Conservation (phyloP, 2,797 vertebrate species). For the Neopelma chrysocephalum region DNA sequence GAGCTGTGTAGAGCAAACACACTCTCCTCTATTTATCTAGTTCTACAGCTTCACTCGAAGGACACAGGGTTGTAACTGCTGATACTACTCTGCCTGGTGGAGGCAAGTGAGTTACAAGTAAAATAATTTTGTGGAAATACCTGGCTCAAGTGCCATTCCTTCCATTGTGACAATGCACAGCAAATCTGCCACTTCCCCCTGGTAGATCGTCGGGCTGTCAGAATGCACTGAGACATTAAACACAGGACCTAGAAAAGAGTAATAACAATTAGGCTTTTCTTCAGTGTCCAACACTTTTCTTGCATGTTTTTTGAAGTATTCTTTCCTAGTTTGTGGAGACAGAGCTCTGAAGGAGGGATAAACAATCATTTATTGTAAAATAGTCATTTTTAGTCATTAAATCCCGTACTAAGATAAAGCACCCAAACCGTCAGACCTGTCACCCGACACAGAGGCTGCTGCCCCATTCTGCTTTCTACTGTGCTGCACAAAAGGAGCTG, state of each 20-base stretch:
- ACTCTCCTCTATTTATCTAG: not conserved
- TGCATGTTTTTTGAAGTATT: not conserved
- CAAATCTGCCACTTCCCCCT: constrained; percentile 88
- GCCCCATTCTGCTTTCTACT: not conserved
- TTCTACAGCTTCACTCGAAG: not conserved
- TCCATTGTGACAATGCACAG: constrained; percentile 84
- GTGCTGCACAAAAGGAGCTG: not conserved
- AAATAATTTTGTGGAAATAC: constrained; percentile 65
- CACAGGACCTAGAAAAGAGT: constrained; percentile 76
- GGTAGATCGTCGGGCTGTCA: constrained; percentile 82
- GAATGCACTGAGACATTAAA: constrained; percentile 86
- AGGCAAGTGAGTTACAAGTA: not conserved
- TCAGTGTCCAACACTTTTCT: not conserved
- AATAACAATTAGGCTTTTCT: not conserved
- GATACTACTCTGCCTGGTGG: not conserved
- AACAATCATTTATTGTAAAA: not conserved
- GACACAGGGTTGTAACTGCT: not conserved
- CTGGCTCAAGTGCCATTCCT: constrained; percentile 82
- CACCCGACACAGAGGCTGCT: not conserved
- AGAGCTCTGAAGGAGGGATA: not conserved
- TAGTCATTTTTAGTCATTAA: not conserved
- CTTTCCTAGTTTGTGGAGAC: not conserved
- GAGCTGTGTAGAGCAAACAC: not conserved
- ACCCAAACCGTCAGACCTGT: not conserved
- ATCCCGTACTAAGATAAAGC: not conserved